phyloP scores from a whole-genome alignment of 2,797 vertebrate species.

The Phoeniculus purpureus region DNA sequence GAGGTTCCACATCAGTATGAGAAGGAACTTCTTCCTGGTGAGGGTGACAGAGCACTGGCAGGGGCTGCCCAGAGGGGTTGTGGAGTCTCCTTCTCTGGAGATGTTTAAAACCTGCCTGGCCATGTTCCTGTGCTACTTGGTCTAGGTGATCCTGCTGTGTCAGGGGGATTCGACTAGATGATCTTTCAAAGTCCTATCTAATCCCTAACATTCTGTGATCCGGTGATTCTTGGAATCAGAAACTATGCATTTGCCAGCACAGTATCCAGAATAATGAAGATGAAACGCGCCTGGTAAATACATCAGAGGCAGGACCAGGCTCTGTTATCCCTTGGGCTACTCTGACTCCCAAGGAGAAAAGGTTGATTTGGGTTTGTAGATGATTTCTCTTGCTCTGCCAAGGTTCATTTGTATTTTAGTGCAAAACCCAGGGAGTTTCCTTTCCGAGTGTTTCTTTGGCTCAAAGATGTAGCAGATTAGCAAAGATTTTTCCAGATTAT shows the following conservation, averaged over 20 bases:
- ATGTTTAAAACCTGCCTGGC: too few species aligned
- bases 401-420: slow-evolving; percentile 16
- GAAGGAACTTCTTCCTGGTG: too few species aligned
- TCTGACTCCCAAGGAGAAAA: slow-evolving; percentile 49
- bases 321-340: slow-evolving; percentile 43
- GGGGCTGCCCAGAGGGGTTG: too few species aligned
- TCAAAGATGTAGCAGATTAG: slow-evolving; percentile 9
- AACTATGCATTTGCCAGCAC: slow-evolving; percentile 19
- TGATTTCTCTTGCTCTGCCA: slow-evolving; percentile 39
- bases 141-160: too few species aligned
- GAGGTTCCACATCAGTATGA: too few species aligned
- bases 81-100: too few species aligned
- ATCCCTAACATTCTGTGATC: too few species aligned
- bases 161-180: too few species aligned
- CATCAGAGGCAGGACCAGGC: not conserved
- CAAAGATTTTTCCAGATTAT: not conserved
- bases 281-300: slow-evolving; percentile 42
- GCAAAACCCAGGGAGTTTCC: not conserved
- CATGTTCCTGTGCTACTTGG: too few species aligned
- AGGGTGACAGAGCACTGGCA: too few species aligned
- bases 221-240: not conserved
- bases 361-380: slow-evolving; percentile 58
- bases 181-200: too few species aligned
- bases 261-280: slow-evolving; percentile 55
- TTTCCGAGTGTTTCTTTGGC: not conserved